These are phyloP conservation scores for Desmophyllum pertusum DNA, from an alignment of 92 coral and sea anemone genomes.

Conservation along the genomic window DNA sequence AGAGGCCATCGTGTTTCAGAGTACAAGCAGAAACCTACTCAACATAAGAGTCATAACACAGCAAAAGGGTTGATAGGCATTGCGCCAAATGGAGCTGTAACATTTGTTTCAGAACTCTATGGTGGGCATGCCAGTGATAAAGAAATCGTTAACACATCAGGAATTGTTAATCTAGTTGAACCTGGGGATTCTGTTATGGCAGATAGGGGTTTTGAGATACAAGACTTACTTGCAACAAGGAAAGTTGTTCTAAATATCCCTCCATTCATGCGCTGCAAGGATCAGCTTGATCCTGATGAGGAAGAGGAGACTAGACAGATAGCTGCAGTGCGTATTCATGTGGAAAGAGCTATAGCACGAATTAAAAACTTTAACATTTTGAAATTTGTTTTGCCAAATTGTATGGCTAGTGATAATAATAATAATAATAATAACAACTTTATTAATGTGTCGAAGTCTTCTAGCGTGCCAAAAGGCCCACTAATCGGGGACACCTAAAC, in stretches of 20 bases:
- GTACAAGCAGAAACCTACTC: constrained; percentile 44
- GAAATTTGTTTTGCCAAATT: constrained; percentile 2
- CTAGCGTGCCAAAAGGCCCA: too few species aligned
- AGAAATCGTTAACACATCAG: constrained; percentile 30
- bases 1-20: constrained; percentile 41
- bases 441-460: too few species aligned
- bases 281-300: constrained; percentile 44
- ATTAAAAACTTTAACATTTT: constrained; percentile 47
- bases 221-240: constrained; percentile 32
- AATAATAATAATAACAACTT: too few species aligned
- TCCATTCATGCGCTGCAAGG: constrained; percentile 41
- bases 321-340: constrained; percentile 59
- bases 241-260: constrained; percentile 40
- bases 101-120: constrained; percentile 36
- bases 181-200: constrained; percentile 48
- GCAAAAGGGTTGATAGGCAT: constrained; percentile 52
- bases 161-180: constrained; percentile 27
- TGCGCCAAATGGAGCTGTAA: constrained; percentile 41
- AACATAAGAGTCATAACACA: constrained; percentile 38
- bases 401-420: constrained; percentile 45
- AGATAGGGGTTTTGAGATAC: constrained; percentile 51
- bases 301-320: constrained; percentile 38
- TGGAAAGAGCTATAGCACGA: constrained; percentile 43
- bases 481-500: too few species aligned
- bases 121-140: constrained; percentile 52